A percentile compares a stretch with the other conserved stretches of the same genome.
Evolutionary conservation across 1,140 invertebrate species (phyloP).

Genomic region (Papilio glaucus): DNA sequence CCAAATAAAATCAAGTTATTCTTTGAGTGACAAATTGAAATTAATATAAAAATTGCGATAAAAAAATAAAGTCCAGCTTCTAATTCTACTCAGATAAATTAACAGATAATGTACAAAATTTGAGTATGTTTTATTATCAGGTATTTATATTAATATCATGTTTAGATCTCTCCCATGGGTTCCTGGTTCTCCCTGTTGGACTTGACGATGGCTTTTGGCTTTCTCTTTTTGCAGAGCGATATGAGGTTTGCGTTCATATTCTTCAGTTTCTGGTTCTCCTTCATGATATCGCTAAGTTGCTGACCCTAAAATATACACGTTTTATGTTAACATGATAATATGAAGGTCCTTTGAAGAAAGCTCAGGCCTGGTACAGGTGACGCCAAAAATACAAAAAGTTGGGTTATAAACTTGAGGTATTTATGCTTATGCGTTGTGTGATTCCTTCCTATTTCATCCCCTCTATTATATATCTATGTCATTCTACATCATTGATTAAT

Average conservation of each 20-base stretch:
- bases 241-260: conserved; percentile 44
- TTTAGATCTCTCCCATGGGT: conserved; percentile 23
- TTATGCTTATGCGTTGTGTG: neutral
- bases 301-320: conserved; percentile 66
- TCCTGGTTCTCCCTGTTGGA: conserved; percentile 7
- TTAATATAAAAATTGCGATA: neutral
- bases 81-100: neutral
- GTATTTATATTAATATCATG: neutral
- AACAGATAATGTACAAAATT: conserved; percentile 10
- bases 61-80: conserved; percentile 33
- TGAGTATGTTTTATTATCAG: conserved; percentile 21
- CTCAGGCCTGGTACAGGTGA: too few species aligned
- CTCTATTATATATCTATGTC: too few species aligned
- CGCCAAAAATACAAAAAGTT: too few species aligned
- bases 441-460: too few species aligned
- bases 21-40: conserved; percentile 1
- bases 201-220: neutral
- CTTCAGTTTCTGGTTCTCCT: conserved; percentile 63
- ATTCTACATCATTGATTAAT: too few species aligned
- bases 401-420: conserved; percentile 20
- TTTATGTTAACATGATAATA: too few species aligned
- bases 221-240: too few species aligned
- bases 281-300: conserved; percentile 72
- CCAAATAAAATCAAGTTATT: neutral
- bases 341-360: too few species aligned